Evolutionary conservation across 2,888 invertebrate species (phyloP), one percentile per base, ranked within the genome.

Genomic region (Melanargia galathea): DNA sequence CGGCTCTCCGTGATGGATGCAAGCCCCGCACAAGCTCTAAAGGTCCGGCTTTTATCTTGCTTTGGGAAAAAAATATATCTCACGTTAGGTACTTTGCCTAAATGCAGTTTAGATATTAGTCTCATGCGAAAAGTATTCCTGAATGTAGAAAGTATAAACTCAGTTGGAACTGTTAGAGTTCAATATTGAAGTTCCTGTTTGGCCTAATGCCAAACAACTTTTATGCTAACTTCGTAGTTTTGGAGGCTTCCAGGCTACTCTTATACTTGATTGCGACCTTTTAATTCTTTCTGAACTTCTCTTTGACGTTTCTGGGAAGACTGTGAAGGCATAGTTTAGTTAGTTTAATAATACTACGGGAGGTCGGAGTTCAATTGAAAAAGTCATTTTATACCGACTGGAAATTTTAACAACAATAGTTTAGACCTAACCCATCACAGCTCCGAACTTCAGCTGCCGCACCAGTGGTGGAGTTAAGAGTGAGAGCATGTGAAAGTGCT

Each of bases 131-230:
- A 52, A 33, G 30, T 49, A 22, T 49, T 49, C 24, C 8, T 10
- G n/a, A 49, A 26, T n/a, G 26, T 16, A 20, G 18, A 33, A 52
- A 33, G 52, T 52, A 20, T 35, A 18, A 51, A 52, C 18, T 33
- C 33, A 33, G 18, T 35, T 13, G 8, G 10, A 51, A 51, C 18
- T 49, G 26, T 26, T 11, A 22, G 18, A 52, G 33, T 52, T 52
- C 20, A 20, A 33, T 33, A 11, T 5, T 11, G 18, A 52, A 52
- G 33, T 52, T 35, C 11, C 30, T 30, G 16, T 10, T 33, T 52
- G 52, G 52, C 52, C 3, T 52, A 33, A 20, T 11, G 18, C 52
- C 52, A 13, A 52, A 16, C n/a, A 49, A 49, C 30, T 49, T 49
- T 22, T 20, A 13, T 13, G 8, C 30, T 4, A 20, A 33, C 35